Conservation (phyloP, 2,113 vertebrate species). For the Dunckerocampus dactyliophorus region DNA sequence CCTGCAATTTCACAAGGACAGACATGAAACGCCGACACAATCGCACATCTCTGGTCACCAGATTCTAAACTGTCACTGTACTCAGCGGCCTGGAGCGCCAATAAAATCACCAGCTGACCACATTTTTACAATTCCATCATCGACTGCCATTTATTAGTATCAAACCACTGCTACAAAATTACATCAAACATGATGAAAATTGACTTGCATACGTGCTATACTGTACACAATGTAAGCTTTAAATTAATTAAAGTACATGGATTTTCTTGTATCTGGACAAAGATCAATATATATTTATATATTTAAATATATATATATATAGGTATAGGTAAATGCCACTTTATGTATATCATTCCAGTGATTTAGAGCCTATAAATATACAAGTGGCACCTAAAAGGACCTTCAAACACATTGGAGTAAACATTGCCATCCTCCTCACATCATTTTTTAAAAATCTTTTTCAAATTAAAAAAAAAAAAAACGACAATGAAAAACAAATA, state of each 20-base stretch:
- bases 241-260: conserved; percentile 71
- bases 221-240: conserved; percentile 73
- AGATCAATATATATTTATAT: conserved; percentile 71
- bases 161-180: conserved; percentile 79
- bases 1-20: no score
- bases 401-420: conserved; percentile 68
- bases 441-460: conserved; percentile 22
- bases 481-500: conserved; percentile 5
- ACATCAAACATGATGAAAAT: conserved; percentile 76
- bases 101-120: no score
- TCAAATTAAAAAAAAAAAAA: conserved; percentile 1
- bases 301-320: conserved; percentile 54
- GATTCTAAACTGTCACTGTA: no score
- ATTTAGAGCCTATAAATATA: conserved; percentile 74
- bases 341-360: conserved; percentile 74
- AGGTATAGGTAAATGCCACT: conserved; percentile 69
- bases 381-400: conserved; percentile 69
- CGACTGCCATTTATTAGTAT: conserved; percentile 79
- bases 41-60: no score
- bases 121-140: conserved; percentile 62
- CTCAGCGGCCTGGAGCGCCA: no score
- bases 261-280: conserved; percentile 63
- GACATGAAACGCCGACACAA: no score
- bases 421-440: conserved; percentile 66
- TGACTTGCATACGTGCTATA: conserved; percentile 73